Evolutionary conservation across 2,888 invertebrate genomes (phyloP).

Genomic region (Yponomeuta malinellus): DNA sequence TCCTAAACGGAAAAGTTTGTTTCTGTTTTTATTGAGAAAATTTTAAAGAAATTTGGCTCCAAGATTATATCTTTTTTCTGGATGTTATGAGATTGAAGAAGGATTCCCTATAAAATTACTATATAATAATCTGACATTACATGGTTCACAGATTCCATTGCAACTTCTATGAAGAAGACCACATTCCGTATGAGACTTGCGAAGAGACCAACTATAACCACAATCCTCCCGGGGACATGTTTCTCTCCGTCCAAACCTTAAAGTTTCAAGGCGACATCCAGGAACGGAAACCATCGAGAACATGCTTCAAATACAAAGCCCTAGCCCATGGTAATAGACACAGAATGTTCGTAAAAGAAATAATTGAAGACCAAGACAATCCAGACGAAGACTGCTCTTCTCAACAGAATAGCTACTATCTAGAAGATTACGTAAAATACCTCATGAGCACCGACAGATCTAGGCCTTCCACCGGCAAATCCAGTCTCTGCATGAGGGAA

Average conservation of each 20-base stretch:
- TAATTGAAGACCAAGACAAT: conserved; percentile 36
- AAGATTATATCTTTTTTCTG: too few species aligned
- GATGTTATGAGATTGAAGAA: too few species aligned
- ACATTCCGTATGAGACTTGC: conserved; percentile 24
- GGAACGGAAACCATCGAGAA: conserved; percentile 42
- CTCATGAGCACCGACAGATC: conserved; percentile 47
- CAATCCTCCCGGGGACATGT: conserved; percentile 38
- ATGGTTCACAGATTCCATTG: conserved; percentile 44
- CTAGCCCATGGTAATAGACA: conserved; percentile 41
- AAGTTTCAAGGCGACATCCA: conserved; percentile 52
- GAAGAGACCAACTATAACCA: conserved; percentile 28
- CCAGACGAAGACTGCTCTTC: conserved; percentile 44
- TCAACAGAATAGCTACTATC: conserved; percentile 49
- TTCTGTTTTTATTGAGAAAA: too few species aligned
- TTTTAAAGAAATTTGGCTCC: too few species aligned
- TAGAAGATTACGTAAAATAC: conserved; percentile 60
- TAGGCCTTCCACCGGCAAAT: conserved; percentile 51
- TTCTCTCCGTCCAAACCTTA: conserved; percentile 59
- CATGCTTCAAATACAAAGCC: conserved; percentile 59
- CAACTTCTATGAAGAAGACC: conserved; percentile 25
- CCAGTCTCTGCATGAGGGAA: conserved; percentile 42
- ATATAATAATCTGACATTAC: not conserved
- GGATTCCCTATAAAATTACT: too few species aligned
- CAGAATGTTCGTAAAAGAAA: conserved; percentile 63
- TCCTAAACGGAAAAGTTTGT: too few species aligned